Base-by-base conservation (phyloP, 2,888 invertebrate genomes). In the Macaria liturata region DNA sequence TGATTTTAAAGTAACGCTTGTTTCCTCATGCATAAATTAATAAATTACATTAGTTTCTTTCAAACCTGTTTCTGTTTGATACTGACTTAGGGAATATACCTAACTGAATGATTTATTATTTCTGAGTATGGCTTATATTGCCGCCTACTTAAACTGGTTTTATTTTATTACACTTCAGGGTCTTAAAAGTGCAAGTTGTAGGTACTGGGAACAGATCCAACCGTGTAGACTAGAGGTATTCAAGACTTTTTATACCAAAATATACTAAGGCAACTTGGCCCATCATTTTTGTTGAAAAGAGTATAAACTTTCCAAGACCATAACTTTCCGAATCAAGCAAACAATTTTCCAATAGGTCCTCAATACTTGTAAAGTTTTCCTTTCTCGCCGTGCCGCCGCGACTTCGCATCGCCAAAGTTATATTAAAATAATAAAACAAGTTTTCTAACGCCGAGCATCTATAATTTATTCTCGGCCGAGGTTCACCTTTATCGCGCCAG, bases 401-500 rank as follows among this genome's bases (percentile, higher is more conserved):
- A 44, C 56, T 60, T 69, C 70, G 48, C 68, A 69, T 74, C 59
- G 58, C 62, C 55, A 65, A 75, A 77, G 70, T 83, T 81, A 76
- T 79, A 74, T 78, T 78, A 75, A 76, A 80, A 78, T 70, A 77
- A 74, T 71, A 74, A 78, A 76, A 73, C 64, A 69, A 75, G 72
- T 78, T 61, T 52, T 58, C 53, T 61, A 59, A 55, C 75, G 68
- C 55, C 63, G 54, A 61, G 57, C 65, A 57, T 69, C 58, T 64
- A 67, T 80, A 78, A 75, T 74, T 75, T 76, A 76, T 76, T 72
- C 70, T 65, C 66, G 65, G 64, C 59, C 67, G 68, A 69, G 66
- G 67, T 71, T 80, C 78, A 82, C 80, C 80, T 82, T 82, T 81
- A 81, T 80, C 78, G 74, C 74, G 67, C 68, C 73, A 75, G 78